Evolutionary conservation across 1,140 invertebrate species (phyloP).

Genomic region (Drosophila setifemur): DNA sequence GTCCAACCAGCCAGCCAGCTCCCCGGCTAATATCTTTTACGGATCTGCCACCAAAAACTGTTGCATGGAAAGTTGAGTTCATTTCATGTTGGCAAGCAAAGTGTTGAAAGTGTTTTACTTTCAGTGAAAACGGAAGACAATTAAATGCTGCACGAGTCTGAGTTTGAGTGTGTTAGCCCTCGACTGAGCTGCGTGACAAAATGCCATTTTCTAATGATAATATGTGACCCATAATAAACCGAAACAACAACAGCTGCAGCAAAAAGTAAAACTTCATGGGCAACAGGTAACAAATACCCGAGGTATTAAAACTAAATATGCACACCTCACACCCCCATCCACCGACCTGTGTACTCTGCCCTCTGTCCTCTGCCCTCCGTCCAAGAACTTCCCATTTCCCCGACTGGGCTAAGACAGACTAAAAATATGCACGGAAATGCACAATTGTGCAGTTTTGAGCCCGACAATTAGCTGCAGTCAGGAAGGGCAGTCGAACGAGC

Average conservation of each 20-base stretch:
- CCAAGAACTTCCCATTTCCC: conserved; percentile 2
- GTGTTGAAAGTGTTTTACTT: conserved; percentile 51
- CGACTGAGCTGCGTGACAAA: conserved; percentile 72
- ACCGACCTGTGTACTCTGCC: too few species aligned
- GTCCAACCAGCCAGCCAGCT: too few species aligned
- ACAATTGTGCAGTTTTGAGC: conserved; percentile 80
- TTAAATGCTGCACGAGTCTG: conserved; percentile 23
- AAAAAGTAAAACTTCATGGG: conserved; percentile 70
- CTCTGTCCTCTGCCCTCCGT: not conserved
- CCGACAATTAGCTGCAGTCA: conserved; percentile 78
- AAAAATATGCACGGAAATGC: conserved; percentile 82
- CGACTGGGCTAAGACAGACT: conserved; percentile 24
- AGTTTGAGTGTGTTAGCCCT: conserved; percentile 28
- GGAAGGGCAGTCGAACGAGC: conserved; percentile 21
- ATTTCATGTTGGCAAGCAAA: conserved; percentile 19
- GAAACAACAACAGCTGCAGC: conserved; percentile 53
- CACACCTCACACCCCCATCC: conserved; percentile 37
- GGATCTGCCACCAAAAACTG: conserved; percentile 33
- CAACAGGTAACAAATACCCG: conserved; percentile 79
- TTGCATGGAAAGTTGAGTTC: conserved; percentile 41
- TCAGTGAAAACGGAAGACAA: conserved; percentile 49
- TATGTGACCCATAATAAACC: conserved; percentile 72
- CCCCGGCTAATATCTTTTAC: not conserved
- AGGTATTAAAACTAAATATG: conserved; percentile 81
- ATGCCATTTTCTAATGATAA: conserved; percentile 82